Conservation (phyloP, 2,888 invertebrate genomes). For the Apamea crenata region DNA sequence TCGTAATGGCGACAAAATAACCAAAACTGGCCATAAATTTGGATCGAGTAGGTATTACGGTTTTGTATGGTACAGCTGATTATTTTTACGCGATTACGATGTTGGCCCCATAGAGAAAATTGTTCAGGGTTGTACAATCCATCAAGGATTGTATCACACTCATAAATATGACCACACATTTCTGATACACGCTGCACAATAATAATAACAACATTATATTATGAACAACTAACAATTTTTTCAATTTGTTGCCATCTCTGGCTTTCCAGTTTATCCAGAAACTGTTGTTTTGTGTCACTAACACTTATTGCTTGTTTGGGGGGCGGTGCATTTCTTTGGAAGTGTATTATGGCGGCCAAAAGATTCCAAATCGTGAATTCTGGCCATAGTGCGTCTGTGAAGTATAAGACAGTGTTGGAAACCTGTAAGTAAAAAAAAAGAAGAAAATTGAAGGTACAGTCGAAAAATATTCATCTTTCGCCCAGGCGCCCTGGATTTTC, state of each 20-base stretch:
- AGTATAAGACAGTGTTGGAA: slow-evolving; percentile 95
- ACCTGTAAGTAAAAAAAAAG: slow-evolving; percentile 88
- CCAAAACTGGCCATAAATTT: too few species aligned
- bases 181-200: background rate
- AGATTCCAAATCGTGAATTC: slow-evolving; percentile 98
- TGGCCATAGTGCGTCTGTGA: slow-evolving; percentile 98
- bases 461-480: background rate
- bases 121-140: too few species aligned
- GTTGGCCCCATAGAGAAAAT: background rate
- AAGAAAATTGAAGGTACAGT: background rate
- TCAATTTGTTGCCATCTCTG: slow-evolving; percentile 81
- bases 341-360: slow-evolving; percentile 95
- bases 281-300: slow-evolving; percentile 78
- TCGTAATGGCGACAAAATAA: background rate
- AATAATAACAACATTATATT: slow-evolving; percentile 16
- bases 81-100: background rate
- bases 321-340: slow-evolving; percentile 91
- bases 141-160: too few species aligned
- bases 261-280: slow-evolving; percentile 83
- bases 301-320: slow-evolving; percentile 68
- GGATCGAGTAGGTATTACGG: too few species aligned
- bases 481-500: background rate
- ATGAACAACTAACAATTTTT: slow-evolving; percentile 70
- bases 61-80: too few species aligned
- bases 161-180: slow-evolving; percentile 4